phyloP scores from a whole-genome alignment of 2,888 invertebrate species.

The Synergus itoensis region DNA sequence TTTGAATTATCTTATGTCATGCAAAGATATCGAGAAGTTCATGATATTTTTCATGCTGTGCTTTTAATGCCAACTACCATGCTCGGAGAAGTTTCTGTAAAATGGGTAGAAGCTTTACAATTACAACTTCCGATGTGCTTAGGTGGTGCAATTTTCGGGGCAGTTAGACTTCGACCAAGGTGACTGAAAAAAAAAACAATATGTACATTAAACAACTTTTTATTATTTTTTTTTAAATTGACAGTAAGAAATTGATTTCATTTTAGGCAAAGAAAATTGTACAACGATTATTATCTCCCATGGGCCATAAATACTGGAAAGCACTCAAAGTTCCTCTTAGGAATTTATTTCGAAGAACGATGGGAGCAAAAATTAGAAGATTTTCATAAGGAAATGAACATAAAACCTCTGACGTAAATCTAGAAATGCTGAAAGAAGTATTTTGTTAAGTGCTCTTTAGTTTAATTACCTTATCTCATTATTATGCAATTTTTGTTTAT shows the following conservation, averaged over 20 bases:
- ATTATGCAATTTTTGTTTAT: slow-evolving; percentile 4
- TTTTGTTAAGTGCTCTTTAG: neutral
- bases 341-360: slow-evolving; percentile 94
- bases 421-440: neutral
- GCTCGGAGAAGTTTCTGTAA: slow-evolving; percentile 95
- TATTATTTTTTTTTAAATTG: slow-evolving; percentile 1
- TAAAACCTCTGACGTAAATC: slow-evolving; percentile 79
- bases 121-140: slow-evolving; percentile 97
- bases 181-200: slow-evolving; percentile 60
- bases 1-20: slow-evolving; percentile 95
- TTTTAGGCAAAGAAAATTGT: slow-evolving; percentile 87
- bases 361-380: slow-evolving; percentile 93
- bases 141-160: slow-evolving; percentile 95
- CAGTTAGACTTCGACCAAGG: slow-evolving; percentile 91
- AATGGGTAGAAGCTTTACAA: slow-evolving; percentile 99
- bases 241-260: slow-evolving; percentile 30
- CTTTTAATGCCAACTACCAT: slow-evolving; percentile 96
- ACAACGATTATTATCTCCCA: slow-evolving; percentile 88
- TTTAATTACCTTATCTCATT: neutral
- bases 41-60: slow-evolving; percentile 95
- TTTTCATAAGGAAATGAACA: slow-evolving; percentile 89
- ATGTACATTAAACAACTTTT: slow-evolving; percentile 1
- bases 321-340: slow-evolving; percentile 88
- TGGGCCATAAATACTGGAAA: slow-evolving; percentile 92
- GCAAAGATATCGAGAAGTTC: slow-evolving; percentile 97